phyloP scores from a whole-genome alignment of 2,888 invertebrate genomes.

The Drosophila borealis region DNA sequence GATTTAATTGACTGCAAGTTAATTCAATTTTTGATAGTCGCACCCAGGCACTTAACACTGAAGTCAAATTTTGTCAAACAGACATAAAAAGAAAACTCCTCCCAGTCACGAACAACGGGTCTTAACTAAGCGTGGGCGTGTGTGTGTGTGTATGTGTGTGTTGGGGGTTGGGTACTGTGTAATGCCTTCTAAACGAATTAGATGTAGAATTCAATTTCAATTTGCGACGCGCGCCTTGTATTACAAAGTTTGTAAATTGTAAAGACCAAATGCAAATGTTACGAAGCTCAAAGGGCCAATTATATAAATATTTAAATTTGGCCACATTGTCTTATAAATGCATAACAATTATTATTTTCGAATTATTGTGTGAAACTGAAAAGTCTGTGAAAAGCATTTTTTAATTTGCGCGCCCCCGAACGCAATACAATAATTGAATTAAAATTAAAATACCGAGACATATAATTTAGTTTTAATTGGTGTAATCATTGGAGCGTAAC shows the following conservation, averaged over 20 bases:
- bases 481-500: constrained; percentile 56
- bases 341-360: constrained; percentile 39
- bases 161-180: constrained; percentile 8
- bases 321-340: constrained; percentile 44
- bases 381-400: constrained; percentile 18
- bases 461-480: constrained; percentile 71
- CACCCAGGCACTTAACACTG: constrained; percentile 33
- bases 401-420: constrained; percentile 26
- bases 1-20: constrained; percentile 75
- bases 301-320: constrained; percentile 75
- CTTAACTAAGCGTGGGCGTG: constrained; percentile 11
- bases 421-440: constrained; percentile 32
- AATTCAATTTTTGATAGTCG: constrained; percentile 65
- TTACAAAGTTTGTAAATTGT: constrained; percentile 24
- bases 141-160: constrained; percentile 2
- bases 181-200: constrained; percentile 53
- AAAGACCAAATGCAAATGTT: constrained; percentile 29
- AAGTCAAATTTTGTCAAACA: constrained; percentile 23
- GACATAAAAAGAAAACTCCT: constrained; percentile 17
- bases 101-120: constrained; percentile 7
- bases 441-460: constrained; percentile 29
- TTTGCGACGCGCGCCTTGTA: constrained; percentile 28
- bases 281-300: constrained; percentile 43
- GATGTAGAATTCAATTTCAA: constrained; percentile 52
- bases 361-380: constrained; percentile 55